phyloP scores from a whole-genome alignment of 1,140 invertebrate species.

The Leptestheria dahalacensis region DNA sequence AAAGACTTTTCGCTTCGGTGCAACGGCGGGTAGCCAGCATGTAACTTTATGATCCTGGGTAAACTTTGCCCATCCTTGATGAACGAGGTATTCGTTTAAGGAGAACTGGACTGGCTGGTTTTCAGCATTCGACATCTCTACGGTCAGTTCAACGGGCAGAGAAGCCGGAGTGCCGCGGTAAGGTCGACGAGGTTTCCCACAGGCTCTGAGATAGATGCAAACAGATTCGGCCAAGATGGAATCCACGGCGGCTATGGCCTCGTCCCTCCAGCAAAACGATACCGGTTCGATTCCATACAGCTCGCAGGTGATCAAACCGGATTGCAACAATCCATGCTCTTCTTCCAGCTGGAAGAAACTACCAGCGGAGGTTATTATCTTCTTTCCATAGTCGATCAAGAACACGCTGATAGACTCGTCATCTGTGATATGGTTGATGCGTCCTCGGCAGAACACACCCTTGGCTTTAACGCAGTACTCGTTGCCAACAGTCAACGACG shows the following conservation, averaged over 20 bases:
- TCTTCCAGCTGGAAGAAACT: not conserved
- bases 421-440: not conserved
- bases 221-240: not conserved
- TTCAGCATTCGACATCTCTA: not conserved
- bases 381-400: not conserved
- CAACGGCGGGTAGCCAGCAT: not conserved
- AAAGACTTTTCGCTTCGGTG: not conserved
- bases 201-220: not conserved
- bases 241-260: not conserved
- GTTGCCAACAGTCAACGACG: not conserved
- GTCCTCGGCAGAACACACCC: not conserved
- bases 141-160: not conserved
- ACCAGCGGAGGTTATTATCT: not conserved
- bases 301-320: not conserved
- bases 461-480: not conserved
- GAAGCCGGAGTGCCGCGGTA: not conserved
- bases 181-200: not conserved
- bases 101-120: not conserved
- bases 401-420: not conserved
- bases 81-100: not conserved
- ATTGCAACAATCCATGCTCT: not conserved
- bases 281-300: not conserved
- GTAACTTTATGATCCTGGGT: not conserved
- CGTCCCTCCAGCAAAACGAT: not conserved
- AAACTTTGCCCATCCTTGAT: not conserved